Percentiles rank a stretch among this genome's conserved stretches.
Evolutionary conservation across 2,797 vertebrate species (phyloP).

Genomic region (Brotogeris chrysoptera): DNA sequence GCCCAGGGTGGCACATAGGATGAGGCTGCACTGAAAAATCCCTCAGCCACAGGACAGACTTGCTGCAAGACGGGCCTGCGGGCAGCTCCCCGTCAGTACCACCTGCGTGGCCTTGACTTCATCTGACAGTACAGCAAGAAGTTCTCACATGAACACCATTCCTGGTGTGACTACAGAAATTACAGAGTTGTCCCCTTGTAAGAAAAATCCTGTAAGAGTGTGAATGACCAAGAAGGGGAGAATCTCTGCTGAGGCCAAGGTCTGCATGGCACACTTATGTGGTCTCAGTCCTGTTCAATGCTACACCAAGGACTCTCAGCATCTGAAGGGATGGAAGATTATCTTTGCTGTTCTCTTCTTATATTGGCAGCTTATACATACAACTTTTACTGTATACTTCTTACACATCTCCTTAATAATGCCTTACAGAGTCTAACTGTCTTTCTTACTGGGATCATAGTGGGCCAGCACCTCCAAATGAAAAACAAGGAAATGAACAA

Average conservation of each 20-base stretch:
- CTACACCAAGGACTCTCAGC: background rate
- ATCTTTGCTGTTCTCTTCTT: background rate
- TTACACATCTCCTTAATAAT: background rate
- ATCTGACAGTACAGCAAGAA: background rate
- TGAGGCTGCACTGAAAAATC: fast-evolving
- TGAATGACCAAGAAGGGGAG: background rate
- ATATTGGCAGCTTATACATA: fast-evolving
- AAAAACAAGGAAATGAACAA: background rate
- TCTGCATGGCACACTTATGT: fast-evolving
- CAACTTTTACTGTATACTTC: background rate
- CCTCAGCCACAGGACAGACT: background rate
- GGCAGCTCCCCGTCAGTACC: fast-evolving
- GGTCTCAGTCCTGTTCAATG: background rate
- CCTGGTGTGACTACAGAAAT: background rate
- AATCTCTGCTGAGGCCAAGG: background rate
- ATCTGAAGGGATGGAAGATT: background rate
- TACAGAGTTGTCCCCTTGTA: background rate
- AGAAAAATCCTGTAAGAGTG: background rate
- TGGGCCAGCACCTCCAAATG: background rate
- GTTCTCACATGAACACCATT: background rate
- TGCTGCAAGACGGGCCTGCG: background rate
- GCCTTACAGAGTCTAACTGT: background rate
- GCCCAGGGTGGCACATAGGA: fast-evolving
- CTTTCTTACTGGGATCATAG: background rate
- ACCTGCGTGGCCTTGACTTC: fast-evolving